Evolutionary conservation across 2,797 vertebrate genomes (phyloP).

Genomic region (Macrochelys suwanniensis): DNA sequence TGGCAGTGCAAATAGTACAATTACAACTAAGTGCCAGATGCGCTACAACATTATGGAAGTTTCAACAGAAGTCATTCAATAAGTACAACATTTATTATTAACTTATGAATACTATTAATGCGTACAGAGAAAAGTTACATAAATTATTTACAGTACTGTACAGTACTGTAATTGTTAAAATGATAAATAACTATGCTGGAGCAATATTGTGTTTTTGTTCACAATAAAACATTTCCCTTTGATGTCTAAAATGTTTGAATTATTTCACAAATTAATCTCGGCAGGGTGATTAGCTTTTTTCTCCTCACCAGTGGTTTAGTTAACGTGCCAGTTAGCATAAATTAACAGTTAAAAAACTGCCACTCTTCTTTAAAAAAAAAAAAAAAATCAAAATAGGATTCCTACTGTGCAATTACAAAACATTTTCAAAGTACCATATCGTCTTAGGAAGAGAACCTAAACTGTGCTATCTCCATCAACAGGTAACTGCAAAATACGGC

Average conservation of each 20-base stretch:
- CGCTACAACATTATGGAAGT: not conserved
- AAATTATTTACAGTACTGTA: not conserved
- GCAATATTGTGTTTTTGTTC: constrained; percentile 39
- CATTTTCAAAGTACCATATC: constrained; percentile 68
- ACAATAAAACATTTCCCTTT: constrained; percentile 62
- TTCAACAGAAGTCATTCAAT: not conserved
- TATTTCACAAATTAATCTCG: constrained; percentile 77
- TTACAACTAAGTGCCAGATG: not conserved
- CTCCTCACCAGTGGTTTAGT: constrained; percentile 67
- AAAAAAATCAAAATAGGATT: constrained; percentile 65
- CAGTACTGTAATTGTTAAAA: not conserved
- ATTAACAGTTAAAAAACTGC: constrained; percentile 77
- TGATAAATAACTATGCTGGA: constrained; percentile 10
- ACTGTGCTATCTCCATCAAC: constrained; percentile 36
- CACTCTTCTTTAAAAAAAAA: constrained; percentile 34
- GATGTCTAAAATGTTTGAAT: constrained; percentile 71
- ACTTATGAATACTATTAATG: not conserved
- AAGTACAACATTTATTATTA: not conserved
- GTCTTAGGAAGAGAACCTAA: constrained; percentile 65
- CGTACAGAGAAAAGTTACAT: not conserved
- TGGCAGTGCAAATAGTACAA: not conserved
- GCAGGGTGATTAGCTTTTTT: constrained; percentile 71
- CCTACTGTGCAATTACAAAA: constrained; percentile 62
- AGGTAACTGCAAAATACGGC: constrained; percentile 45
- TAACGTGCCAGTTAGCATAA: constrained; percentile 75